Evolutionary conservation across 2,888 invertebrate species (phyloP).

Genomic region (Cryptosula pallasiana): DNA sequence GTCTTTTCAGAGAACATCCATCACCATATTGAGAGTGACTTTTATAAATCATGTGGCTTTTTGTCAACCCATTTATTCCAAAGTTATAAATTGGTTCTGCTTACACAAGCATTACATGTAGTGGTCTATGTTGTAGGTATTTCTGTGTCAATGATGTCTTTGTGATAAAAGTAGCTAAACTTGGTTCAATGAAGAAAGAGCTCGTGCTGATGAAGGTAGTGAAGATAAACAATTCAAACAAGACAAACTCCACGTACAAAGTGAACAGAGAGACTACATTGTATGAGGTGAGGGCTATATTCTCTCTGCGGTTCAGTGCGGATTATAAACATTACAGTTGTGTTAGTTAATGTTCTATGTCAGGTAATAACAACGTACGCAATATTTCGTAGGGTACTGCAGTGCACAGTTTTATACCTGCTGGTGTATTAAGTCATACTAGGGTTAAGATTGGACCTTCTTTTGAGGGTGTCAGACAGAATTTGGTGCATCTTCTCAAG

Average conservation of each 20-base stretch:
- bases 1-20: too few species aligned
- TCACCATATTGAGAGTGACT: too few species aligned
- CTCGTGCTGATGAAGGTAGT: slow-evolving; percentile 1
- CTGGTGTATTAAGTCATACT: not conserved
- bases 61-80: too few species aligned
- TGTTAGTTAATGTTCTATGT: too few species aligned
- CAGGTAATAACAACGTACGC: too few species aligned
- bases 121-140: not conserved
- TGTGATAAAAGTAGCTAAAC: not conserved
- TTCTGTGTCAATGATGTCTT: not conserved
- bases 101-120: too few species aligned
- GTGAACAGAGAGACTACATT: not conserved
- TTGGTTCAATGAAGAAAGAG: not conserved
- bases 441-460: not conserved
- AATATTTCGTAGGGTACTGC: not conserved
- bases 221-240: not conserved
- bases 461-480: not conserved
- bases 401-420: not conserved
- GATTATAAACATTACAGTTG: too few species aligned
- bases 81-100: too few species aligned
- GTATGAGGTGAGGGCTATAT: slow-evolving; percentile 14
- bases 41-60: too few species aligned
- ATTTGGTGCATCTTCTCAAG: not conserved
- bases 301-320: too few species aligned
- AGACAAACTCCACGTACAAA: not conserved